Evolutionary conservation across 2,888 invertebrate genomes (phyloP), one percentile per base, ranked within the genome.

Genomic region (Gisinianus flammeolus): DNA sequence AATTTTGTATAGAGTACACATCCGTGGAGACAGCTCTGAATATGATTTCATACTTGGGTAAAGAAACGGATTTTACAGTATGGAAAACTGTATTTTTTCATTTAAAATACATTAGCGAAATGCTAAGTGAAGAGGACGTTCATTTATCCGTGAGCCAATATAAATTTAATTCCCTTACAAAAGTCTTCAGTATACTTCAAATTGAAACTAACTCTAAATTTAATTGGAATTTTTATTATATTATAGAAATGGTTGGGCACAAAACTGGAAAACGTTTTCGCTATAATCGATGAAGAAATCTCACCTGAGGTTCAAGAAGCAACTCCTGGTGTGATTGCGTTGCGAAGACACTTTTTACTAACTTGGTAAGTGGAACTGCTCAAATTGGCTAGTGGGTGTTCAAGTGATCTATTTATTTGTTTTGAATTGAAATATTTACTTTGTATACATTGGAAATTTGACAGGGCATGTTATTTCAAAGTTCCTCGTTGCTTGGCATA

Each of bases 51-150:
- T 78, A 78, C 31, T 10, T 80, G 58, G 76, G 74, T 10, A 52
- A 64, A n/a, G 80, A 80, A 64, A 68, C 72, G 16, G 80, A 80
- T 5, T 64, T 72, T 6, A 2, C 71, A 16, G 80, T 80, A 2
- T 80, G 80, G 80, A 70, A 76, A 54, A 80, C 78, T 5, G 69
- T 78, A n/a, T 67, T 78, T 28, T 28, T 30, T 26, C 76, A 76
- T 62, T 24, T 76, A 22, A 76, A 70, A 22, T 69, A 67, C 26
- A 62, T 76, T 35, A 31, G 67, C 28, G 76, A 76, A 62, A 58
- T 76, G 44, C 44, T 76, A 6, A 56, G 58, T 22, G 30, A 35
- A 22, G 76, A 69, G 6, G 64, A 76, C 35, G 22, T n/a, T 22
- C 76, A 76, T 44, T 28, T 76, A 0, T 31, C 19, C 35, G 76